Evolutionary conservation across 2,113 vertebrate genomes (phyloP), one percentile per base, ranked within the genome.

Genomic region (Rhinolophus sinicus): DNA sequence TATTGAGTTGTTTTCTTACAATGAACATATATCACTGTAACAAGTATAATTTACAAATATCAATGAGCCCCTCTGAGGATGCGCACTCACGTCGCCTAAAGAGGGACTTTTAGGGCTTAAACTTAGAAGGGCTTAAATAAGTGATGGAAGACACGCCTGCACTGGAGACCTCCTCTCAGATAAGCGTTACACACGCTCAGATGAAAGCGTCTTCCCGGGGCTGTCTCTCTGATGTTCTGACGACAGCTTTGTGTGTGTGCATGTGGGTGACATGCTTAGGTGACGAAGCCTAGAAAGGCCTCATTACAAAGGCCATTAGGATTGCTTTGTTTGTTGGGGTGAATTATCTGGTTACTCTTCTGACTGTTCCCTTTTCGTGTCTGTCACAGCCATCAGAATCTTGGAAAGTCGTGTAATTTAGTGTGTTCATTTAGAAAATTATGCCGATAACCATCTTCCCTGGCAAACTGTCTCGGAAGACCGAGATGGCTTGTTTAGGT

Each of bases 401-500:
- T 67, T 69, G 35, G 75, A 65, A 92, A 64, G 70, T 38, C 47
- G 1, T 8, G 11, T 5, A 54, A 64, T 54, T 70, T 18, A 10
- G 93, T 65, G 72, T 15, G 56, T 12, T 80, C 19, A 5, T 16
- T 54, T 84, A 35, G 88, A 28, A 88, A 84, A 38, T 62, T 21
- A 33, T n/a, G 40, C 67, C 30, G 1, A 54, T 26, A 26, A 70
- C 30, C 28, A 7, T 72, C 64, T 54, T 56, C 8, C 19, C 60
- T 47, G 7, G 72, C 40, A 2, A 84, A 14, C 6, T 1, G n/a
- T 26, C 40, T 44, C 8, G 64, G 58, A 73, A 50, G 44, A 40
- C 67, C 0, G 19, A 16, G 30, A 21, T 0, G 2, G 30, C 16
- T 73, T 24, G 2, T n/a, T 33, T n/a, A 9, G 14, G 75, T 73